Evolutionary conservation across 2,888 invertebrate species (phyloP), one percentile per base, ranked within the genome.

Genomic region (Xanthorhoe spadicearia): DNA sequence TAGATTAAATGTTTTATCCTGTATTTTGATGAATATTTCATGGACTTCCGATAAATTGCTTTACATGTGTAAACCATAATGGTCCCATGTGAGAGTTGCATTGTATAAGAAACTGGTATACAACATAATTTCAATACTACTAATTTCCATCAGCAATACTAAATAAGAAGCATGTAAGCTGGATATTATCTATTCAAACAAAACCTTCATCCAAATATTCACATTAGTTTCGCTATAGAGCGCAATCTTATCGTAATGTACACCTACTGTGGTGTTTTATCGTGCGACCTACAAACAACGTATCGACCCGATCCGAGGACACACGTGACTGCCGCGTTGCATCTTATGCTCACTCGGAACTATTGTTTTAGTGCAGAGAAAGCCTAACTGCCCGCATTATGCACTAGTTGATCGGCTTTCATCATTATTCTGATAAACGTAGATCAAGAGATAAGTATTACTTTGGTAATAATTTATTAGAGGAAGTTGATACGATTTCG

Each of bases 221-320:
- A 56, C 52, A 65, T 43, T 46, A 61, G 52, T 55, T 59, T 61
- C 57, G 43, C 38, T 62, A 50, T 58, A 19, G 61, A 60, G 55
- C 59, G 57, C 64, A 70, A 61, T 67, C 67, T 67, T 73, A 71
- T 71, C 68, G 58, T 50, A 61, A 64, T 53, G 55, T 60, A 69
- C 64, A 68, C 59, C 23, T 61, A 66, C 62, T 56, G 23, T 57
- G 32, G 49, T 60, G 59, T 52, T 69, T 69, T 62, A 71, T 68
- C 70, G 64, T 58, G 61, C 69, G 74, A 72, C 74, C 69, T 74
- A 71, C 70, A 74, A 70, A 64, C 58, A 53, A 56, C 46, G 56
- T 69, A 72, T 74, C 74, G 74, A 71, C 68, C 72, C 66, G 48
- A 43, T 54, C 50, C 63, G 68, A 61, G 66, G 70, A 49, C 66